Evolutionary conservation across 2,113 vertebrate genomes (phyloP).

Genomic region (Neodontobutis hainanensis): DNA sequence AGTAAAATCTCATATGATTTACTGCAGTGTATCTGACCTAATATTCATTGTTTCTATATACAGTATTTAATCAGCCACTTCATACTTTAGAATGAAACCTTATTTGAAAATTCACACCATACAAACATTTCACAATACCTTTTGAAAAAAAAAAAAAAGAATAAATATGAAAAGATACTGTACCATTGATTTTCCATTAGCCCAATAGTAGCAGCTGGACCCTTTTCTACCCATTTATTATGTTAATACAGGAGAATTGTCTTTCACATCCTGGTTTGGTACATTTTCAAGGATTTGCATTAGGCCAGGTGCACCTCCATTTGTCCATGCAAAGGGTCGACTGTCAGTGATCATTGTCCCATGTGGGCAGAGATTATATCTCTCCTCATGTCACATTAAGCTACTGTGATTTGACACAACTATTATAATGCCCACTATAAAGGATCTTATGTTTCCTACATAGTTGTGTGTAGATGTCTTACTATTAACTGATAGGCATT

Average conservation of each 20-base stretch:
- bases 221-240: conserved; percentile 70
- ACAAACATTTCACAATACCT: conserved; percentile 72
- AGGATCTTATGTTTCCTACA: conserved; percentile 49
- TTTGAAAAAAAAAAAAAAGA: conserved; percentile 70
- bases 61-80: conserved; percentile 66
- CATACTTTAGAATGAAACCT: conserved; percentile 62
- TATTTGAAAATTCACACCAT: conserved; percentile 77
- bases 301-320: conserved; percentile 73
- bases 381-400: conserved; percentile 53
- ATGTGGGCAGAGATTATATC: conserved; percentile 60
- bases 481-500: conserved; percentile 53
- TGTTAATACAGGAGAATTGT: conserved; percentile 67
- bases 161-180: conserved; percentile 69
- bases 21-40: conserved; percentile 62
- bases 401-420: conserved; percentile 44
- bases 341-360: conserved; percentile 39
- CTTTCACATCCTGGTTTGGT: conserved; percentile 66
- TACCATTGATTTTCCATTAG: conserved; percentile 66
- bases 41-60: conserved; percentile 69
- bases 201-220: conserved; percentile 71
- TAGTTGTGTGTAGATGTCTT: conserved; percentile 37
- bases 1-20: conserved; percentile 59
- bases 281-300: conserved; percentile 72
- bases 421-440: conserved; percentile 46
- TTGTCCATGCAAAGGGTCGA: conserved; percentile 72